A percentile compares a stretch with the other conserved stretches of the same genome.
phyloP scores from a whole-genome alignment of 2,888 invertebrate species.

The Amitus sp. region DNA sequence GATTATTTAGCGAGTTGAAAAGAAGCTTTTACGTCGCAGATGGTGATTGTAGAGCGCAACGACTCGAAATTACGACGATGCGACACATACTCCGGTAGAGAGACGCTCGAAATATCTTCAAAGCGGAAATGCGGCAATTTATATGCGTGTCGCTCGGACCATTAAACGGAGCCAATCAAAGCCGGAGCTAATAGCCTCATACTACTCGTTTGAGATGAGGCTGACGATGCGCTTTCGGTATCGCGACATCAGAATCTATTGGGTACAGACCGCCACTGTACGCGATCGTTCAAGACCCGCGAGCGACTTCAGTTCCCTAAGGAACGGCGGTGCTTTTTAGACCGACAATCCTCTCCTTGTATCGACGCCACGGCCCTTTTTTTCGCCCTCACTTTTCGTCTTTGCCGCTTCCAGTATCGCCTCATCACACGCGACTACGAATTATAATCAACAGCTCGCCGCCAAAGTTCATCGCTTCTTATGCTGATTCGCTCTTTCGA shows the following conservation, averaged over 20 bases:
- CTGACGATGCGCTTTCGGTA: slow-evolving; percentile 53
- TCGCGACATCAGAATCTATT: slow-evolving; percentile 62
- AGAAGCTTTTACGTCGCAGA: slow-evolving; percentile 25
- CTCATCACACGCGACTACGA: slow-evolving; percentile 54
- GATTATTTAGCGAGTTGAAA: slow-evolving; percentile 21
- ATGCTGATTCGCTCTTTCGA: slow-evolving; percentile 39
- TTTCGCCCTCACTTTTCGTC: slow-evolving; percentile 51
- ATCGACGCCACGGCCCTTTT: slow-evolving; percentile 56
- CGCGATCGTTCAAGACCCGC: slow-evolving; percentile 42
- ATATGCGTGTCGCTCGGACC: slow-evolving; percentile 62
- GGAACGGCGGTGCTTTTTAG: slow-evolving; percentile 54
- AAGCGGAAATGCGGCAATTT: slow-evolving; percentile 59
- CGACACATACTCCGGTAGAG: slow-evolving; percentile 38
- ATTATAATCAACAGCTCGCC: slow-evolving; percentile 41
- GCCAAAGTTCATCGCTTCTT: slow-evolving; percentile 36
- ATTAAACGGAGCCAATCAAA: slow-evolving; percentile 65
- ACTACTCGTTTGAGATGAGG: slow-evolving; percentile 51
- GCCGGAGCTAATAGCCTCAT: slow-evolving; percentile 59
- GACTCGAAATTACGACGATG: slow-evolving; percentile 40
- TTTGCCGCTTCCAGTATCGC: slow-evolving; percentile 58
- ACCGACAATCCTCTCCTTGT: slow-evolving; percentile 63
- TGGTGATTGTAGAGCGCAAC: slow-evolving; percentile 35
- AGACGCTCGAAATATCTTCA: slow-evolving; percentile 58
- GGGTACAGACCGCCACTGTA: slow-evolving; percentile 60
- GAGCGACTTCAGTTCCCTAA: slow-evolving; percentile 39